Conservation (phyloP, 1,140 invertebrate species). For the Drosophila sproati region DNA sequence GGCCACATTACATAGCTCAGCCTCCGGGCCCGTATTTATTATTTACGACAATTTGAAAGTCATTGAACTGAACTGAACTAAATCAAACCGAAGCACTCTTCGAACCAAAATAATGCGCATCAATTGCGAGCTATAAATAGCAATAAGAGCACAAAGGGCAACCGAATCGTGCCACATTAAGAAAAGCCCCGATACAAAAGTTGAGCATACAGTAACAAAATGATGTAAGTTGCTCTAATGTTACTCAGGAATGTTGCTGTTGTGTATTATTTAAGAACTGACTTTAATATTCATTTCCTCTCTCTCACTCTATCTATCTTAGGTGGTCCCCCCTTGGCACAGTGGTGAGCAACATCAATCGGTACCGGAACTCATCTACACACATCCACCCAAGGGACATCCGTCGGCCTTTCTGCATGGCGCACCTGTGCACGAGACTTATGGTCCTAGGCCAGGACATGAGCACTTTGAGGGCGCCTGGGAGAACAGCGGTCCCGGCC, state of each 20-base stretch:
- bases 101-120: slow-evolving; percentile 44
- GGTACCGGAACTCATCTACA: slow-evolving; percentile 78
- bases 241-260: not conserved
- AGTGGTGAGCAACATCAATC: slow-evolving; percentile 64
- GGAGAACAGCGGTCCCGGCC: slow-evolving; percentile 86
- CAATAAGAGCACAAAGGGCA: slow-evolving; percentile 38
- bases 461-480: slow-evolving; percentile 84
- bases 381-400: slow-evolving; percentile 81
- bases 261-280: slow-evolving; percentile 49
- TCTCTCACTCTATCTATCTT: not conserved
- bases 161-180: slow-evolving; percentile 11
- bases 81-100: slow-evolving; percentile 31
- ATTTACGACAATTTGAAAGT: slow-evolving; percentile 73
- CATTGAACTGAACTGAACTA: slow-evolving; percentile 59
- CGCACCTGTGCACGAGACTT: slow-evolving; percentile 71
- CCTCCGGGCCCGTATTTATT: slow-evolving; percentile 40
- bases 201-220: not conserved
- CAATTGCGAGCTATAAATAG: slow-evolving; percentile 65
- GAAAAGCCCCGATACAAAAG: slow-evolving; percentile 27
- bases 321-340: slow-evolving; percentile 82
- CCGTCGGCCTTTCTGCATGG: slow-evolving; percentile 82
- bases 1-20: slow-evolving; percentile 36
- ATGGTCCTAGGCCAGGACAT: slow-evolving; percentile 81
- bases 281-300: slow-evolving; percentile 34
- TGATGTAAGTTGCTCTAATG: slow-evolving; percentile 16